Base-by-base conservation (phyloP, 2,113 vertebrate genomes). In the Sebastes schlegelii region DNA sequence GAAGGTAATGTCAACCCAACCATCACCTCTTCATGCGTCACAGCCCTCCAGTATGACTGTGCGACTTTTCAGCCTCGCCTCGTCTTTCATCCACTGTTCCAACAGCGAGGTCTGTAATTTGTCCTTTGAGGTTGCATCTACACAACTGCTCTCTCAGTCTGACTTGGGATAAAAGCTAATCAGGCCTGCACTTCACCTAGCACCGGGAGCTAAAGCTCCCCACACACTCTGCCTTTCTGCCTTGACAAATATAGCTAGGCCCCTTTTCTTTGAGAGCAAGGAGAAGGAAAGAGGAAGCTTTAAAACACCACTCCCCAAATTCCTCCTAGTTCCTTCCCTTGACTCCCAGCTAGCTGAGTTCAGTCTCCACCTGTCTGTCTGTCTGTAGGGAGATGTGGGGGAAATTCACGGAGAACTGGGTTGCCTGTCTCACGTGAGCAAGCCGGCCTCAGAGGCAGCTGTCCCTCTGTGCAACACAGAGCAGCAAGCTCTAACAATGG, bases 221-320 rank as follows among this genome's bases (percentile, higher is more conserved):
- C 62, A 42, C 77, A 34, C 34, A 34, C 34, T 34, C 34, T 34
- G 34, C 34, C 34, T 34, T 34, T 58, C 60, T 48, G 66, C 51
- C 26, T 61, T 76, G 49, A 77, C 45, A 83, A 85, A 69, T 43
- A 86, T 8, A 74, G 51, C 74, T 55, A 17, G 55, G 67, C 51
- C 61, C 14, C n/a, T 69, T 83, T 84, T 83, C 74, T 71, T 80
- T 79, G 60, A 80, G 77, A 82, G 82, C 26, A 83, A 78, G 34
- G 34, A 49, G 52, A 34, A 79, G 86, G 84, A 71, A 87, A 89
- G 81, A 86, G 92, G 92, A 95, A 94, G 86, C 86, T 90, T 92
- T 66, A 49, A 88, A 88, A 82, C 2, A 54, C 83, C 87, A 90
- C 92, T 90, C 93, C 93, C 91, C 43, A 71, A 92, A 94, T 91